These are phyloP conservation scores for Eulacestoma nigropectus DNA, from an alignment of 2,113 vertebrate species.

Conservation along the genomic window DNA sequence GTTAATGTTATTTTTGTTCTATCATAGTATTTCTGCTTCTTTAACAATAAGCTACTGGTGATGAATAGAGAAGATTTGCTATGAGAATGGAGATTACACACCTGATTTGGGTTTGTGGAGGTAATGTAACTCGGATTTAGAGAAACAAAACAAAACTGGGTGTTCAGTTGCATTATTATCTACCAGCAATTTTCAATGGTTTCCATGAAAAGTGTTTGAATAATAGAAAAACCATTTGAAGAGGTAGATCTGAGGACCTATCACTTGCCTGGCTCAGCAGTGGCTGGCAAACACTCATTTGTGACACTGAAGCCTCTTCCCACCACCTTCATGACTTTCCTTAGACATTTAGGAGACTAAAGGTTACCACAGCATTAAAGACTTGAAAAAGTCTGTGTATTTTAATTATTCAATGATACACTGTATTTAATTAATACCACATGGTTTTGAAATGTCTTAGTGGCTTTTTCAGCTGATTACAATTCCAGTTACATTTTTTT, in stretches of 20 bases:
- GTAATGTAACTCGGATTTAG: not conserved
- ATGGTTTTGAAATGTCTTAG: not conserved
- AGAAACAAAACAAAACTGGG: not conserved
- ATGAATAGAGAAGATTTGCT: not conserved
- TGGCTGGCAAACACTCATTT: fast-evolving
- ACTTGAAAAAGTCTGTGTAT: not conserved
- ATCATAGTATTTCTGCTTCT: not conserved
- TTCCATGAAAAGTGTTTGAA: not conserved
- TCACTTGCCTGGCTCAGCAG: not conserved
- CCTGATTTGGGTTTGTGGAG: not conserved
- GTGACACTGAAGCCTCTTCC: not conserved
- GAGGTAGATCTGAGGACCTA: not conserved
- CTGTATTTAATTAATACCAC: not conserved
- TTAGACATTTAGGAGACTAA: not conserved
- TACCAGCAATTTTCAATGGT: not conserved
- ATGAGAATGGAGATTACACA: not conserved
- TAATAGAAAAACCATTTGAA: not conserved
- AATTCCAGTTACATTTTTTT: not conserved
- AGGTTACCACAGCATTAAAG: not conserved
- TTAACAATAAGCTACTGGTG: not conserved
- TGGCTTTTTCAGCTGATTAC: not conserved
- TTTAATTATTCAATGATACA: not conserved
- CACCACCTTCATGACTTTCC: not conserved
- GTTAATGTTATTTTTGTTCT: not conserved
- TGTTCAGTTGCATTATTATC: not conserved